Evolutionary conservation across 2,113 vertebrate species (phyloP).

Genomic region (Anhinga rufa): DNA sequence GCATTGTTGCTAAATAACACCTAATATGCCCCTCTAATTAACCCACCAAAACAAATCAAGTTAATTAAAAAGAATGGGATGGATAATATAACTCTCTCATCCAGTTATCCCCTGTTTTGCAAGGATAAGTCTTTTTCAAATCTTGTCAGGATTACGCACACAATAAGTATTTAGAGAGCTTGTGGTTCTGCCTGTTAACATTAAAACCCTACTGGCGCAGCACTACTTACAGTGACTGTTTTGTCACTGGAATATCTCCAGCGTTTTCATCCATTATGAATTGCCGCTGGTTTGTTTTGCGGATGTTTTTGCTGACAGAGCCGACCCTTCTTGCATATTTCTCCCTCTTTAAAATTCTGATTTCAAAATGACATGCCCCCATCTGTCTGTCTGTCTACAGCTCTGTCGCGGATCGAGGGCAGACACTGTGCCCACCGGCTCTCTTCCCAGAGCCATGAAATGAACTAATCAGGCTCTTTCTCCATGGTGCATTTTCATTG

Average conservation of each 20-base stretch:
- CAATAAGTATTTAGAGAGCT: background rate
- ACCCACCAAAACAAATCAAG: constrained; percentile 3
- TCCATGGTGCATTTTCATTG: background rate
- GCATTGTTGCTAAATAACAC: background rate
- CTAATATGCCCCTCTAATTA: constrained; percentile 3
- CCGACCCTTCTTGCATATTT: background rate
- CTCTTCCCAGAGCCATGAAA: background rate
- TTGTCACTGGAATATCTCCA: background rate
- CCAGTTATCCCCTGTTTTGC: background rate
- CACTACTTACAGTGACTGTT: background rate
- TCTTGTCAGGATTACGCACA: background rate
- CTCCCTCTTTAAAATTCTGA: background rate
- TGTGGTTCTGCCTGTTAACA: background rate
- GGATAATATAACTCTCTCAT: background rate
- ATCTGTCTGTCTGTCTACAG: background rate
- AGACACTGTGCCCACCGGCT: background rate
- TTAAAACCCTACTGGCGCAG: background rate
- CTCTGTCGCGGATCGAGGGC: background rate
- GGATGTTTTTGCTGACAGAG: background rate
- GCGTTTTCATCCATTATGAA: background rate
- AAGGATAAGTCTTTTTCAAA: background rate
- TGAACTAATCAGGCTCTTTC: background rate
- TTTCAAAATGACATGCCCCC: background rate
- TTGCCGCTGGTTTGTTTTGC: background rate
- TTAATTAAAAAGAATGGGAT: constrained; percentile 25